Base-by-base conservation (phyloP, 2,113 vertebrate species). In the Probosciger aterrimus region DNA sequence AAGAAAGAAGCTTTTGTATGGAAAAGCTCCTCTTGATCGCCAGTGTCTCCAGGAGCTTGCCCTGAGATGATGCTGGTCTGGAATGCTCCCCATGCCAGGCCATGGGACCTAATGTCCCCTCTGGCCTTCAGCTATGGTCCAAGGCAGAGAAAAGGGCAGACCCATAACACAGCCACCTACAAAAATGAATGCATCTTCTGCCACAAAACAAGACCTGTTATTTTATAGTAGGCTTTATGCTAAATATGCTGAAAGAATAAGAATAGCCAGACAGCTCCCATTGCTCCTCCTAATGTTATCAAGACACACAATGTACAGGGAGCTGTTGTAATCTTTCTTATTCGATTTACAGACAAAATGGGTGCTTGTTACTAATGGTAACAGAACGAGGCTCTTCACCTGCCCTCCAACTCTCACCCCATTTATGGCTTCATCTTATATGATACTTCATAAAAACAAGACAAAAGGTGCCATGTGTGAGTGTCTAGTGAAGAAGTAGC, bases 391-490 rank as follows among this genome's bases (percentile, higher is more conserved):
- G 75, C 55, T 90, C 55, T 93, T 93, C 90, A 93, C 74, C 86
- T 96, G 86, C 89, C 95, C 84, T 95, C 86, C 81, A 96, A 91
- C 78, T 95, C 71, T 94, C 88, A 92, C 82, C 93, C 73, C 62
- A 44, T 90, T 88, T 94, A 75, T 52, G 41, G 68, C 55, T 86
- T 78, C 82, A 44, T 92, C 80, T 70, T 52, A 52, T 5, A 41
- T 19, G 69, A 64, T 6, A 86, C 75, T 94, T 93, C 86, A 94
- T 46, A 86, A 90, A 94, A 93, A 90, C 43, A 87, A 85, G 82
- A 90, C 79, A 88, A 78, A 90, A 94, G 79, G 64, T 70, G 59
- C 67, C 82, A 70, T 1, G 0, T 1, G 2, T 60, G 59, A 83
- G 53, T n/a, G 47, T 44, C 86, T 88, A 25, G 87, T 0, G 2